Conservation (phyloP, 2,888 invertebrate genomes). For the Epirrhoe tristata region DNA sequence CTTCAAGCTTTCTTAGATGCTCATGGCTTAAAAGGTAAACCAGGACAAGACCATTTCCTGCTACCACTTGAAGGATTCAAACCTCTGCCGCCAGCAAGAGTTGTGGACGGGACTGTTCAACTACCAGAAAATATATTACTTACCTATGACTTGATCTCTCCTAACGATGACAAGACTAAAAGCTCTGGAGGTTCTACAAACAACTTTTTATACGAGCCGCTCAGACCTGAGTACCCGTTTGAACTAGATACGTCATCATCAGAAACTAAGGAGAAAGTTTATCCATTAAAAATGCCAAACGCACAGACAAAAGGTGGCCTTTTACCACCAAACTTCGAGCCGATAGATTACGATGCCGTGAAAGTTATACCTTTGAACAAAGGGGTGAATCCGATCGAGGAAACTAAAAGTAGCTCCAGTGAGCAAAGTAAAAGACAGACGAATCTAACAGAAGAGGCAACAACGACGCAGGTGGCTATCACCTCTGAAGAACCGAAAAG, state of each 20-base stretch:
- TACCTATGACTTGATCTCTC: slow-evolving; percentile 72
- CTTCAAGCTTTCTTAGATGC: slow-evolving; percentile 74
- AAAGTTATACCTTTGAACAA: slow-evolving; percentile 77
- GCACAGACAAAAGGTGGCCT: slow-evolving; percentile 61
- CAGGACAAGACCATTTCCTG: slow-evolving; percentile 73
- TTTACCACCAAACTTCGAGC: slow-evolving; percentile 61
- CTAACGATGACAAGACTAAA: slow-evolving; percentile 56
- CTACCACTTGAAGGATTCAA: slow-evolving; percentile 79
- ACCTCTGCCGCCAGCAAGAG: slow-evolving; percentile 72
- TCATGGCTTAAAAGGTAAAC: slow-evolving; percentile 71
- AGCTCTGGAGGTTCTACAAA: slow-evolving; percentile 53
- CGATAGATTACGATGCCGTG: slow-evolving; percentile 74
- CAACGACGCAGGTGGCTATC: slow-evolving; percentile 40
- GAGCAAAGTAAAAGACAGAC: slow-evolving; percentile 73
- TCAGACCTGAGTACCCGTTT: slow-evolving; percentile 69
- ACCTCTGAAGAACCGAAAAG: slow-evolving; percentile 54
- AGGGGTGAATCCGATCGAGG: slow-evolving; percentile 69
- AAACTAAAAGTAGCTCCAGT: slow-evolving; percentile 53
- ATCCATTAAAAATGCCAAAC: slow-evolving; percentile 73
- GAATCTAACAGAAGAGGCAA: slow-evolving; percentile 53
- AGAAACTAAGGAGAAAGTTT: slow-evolving; percentile 62
- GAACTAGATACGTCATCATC: slow-evolving; percentile 77
- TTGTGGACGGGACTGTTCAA: slow-evolving; percentile 72
- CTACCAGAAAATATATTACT: slow-evolving; percentile 77
- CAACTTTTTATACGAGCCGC: slow-evolving; percentile 72